A percentile compares a stretch with the other conserved stretches of the same genome.
These are phyloP conservation scores for Cataglyphis livida DNA, from an alignment of 2,888 invertebrate genomes.

Conservation along the genomic window DNA sequence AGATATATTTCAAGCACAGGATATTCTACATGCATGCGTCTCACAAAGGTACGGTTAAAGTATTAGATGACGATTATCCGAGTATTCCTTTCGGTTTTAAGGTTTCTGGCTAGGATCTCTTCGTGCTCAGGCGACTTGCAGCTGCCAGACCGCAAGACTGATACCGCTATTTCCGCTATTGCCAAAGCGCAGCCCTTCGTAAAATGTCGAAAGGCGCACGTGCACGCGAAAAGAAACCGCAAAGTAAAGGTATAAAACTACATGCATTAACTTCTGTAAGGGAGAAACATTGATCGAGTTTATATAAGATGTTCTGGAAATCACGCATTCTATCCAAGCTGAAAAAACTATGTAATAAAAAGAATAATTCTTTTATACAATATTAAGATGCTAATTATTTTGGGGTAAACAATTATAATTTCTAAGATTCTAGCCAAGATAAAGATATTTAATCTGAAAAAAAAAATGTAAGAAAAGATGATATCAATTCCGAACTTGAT, in stretches of 20 bases:
- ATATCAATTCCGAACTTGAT: neutral
- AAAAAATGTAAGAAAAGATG: neutral
- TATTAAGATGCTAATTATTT: neutral
- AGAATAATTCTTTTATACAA: neutral
- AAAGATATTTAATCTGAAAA: slow-evolving; percentile 8
- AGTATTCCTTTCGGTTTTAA: slow-evolving; percentile 47
- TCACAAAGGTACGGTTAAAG: neutral
- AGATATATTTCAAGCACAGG: neutral
- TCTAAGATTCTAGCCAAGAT: neutral
- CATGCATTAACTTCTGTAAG: slow-evolving; percentile 24
- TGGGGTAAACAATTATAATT: neutral
- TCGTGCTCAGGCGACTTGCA: slow-evolving; percentile 70
- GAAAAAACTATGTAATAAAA: neutral
- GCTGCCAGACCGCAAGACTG: slow-evolving; percentile 78
- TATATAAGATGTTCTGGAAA: neutral
- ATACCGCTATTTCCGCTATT: slow-evolving; percentile 75
- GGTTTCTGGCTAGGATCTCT: slow-evolving; percentile 51
- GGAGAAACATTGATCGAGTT: neutral
- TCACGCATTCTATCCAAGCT: neutral
- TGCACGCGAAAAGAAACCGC: slow-evolving; percentile 68
- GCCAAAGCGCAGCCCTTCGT: slow-evolving; percentile 69
- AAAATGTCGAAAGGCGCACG: slow-evolving; percentile 67
- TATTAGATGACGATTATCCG: slow-evolving; percentile 43
- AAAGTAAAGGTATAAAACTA: slow-evolving; percentile 66
- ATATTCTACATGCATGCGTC: slow-evolving; percentile 4